A percentile compares a stretch with the other conserved stretches of the same genome.
Evolutionary conservation across 2,797 vertebrate genomes (phyloP).

Genomic region (Pseudomugil tenellus): DNA sequence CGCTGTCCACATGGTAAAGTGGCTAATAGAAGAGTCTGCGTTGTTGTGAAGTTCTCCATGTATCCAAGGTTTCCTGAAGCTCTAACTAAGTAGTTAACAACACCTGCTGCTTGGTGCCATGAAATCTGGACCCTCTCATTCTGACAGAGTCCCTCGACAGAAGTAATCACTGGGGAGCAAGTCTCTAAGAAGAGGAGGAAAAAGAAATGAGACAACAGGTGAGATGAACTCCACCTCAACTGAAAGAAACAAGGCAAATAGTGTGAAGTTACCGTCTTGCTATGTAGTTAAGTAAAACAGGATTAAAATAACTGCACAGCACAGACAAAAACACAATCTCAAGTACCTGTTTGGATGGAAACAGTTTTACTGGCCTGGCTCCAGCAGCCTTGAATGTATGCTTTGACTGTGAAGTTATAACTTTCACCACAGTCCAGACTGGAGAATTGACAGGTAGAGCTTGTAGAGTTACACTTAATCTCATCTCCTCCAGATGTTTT

Average conservation of each 20-base stretch:
- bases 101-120: constrained; percentile 63
- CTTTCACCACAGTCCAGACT: constrained; percentile 72
- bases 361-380: constrained; percentile 56
- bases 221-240: background rate
- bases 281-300: background rate
- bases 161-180: constrained; percentile 68
- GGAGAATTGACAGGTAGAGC: constrained; percentile 57
- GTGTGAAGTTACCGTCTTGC: background rate
- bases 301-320: background rate
- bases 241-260: background rate
- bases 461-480: constrained; percentile 55
- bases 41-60: constrained; percentile 48
- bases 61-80: constrained; percentile 64
- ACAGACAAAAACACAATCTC: background rate
- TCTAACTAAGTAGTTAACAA: constrained; percentile 61
- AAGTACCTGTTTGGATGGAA: constrained; percentile 70
- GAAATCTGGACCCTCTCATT: constrained; percentile 60
- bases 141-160: constrained; percentile 54
- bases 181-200: constrained; percentile 61
- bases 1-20: constrained; percentile 74
- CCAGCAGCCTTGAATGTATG: constrained; percentile 56
- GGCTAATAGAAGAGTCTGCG: constrained; percentile 40
- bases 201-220: background rate
- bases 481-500: constrained; percentile 36
- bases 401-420: constrained; percentile 72